phyloP scores from a whole-genome alignment of 2,888 invertebrate genomes.

The Bedellia somnulentella region DNA sequence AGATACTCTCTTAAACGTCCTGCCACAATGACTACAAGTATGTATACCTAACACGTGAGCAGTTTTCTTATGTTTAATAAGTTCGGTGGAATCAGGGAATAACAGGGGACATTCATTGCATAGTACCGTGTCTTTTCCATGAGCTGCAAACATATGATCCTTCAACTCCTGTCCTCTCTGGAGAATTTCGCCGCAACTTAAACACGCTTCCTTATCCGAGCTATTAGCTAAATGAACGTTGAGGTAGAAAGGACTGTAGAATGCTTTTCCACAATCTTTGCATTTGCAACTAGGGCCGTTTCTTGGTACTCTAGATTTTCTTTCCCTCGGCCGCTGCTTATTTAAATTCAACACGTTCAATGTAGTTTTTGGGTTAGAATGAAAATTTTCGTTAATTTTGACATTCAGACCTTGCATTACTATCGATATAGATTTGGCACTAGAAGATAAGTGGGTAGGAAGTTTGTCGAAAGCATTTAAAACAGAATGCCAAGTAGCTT shows the following conservation, averaged over 20 bases:
- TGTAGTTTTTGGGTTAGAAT: not conserved
- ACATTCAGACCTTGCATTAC: no score
- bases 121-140: constrained; percentile 18
- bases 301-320: constrained; percentile 17
- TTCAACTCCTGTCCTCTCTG: constrained; percentile 26
- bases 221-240: constrained; percentile 37
- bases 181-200: constrained; percentile 24
- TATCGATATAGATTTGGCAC: no score
- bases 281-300: constrained; percentile 27
- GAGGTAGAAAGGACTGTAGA: constrained; percentile 29
- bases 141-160: constrained; percentile 22
- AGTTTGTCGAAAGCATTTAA: constrained; percentile 18
- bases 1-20: constrained; percentile 24
- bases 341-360: no score
- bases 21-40: constrained; percentile 35
- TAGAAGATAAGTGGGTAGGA: constrained; percentile 12
- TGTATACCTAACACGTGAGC: constrained; percentile 24
- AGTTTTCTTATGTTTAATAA: constrained; percentile 21
- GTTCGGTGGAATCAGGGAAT: constrained; percentile 17
- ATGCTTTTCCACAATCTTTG: constrained; percentile 33
- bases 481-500: constrained; percentile 27
- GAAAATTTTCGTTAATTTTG: not conserved
- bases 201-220: constrained; percentile 37
- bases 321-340: no score
- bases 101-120: constrained; percentile 33